Conservation (phyloP, 2,888 invertebrate species). For the Polyploca ridens region DNA sequence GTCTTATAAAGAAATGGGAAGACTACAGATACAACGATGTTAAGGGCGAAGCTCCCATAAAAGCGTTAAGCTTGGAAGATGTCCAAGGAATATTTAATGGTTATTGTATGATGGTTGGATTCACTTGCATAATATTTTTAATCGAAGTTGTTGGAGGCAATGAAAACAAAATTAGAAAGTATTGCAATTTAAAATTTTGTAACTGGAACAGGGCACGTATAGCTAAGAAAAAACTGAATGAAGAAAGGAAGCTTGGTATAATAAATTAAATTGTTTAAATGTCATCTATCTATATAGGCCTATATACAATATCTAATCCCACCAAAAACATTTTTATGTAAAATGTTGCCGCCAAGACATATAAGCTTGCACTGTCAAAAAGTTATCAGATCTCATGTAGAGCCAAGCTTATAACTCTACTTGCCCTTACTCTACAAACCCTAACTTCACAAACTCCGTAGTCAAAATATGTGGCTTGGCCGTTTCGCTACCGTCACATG, state of each 20-base stretch:
- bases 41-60: slow-evolving; percentile 63
- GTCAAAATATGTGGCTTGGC: too few relatives aligned
- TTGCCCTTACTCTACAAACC: too few relatives aligned
- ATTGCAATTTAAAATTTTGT: neutral
- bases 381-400: too few relatives aligned
- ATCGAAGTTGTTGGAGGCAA: slow-evolving; percentile 51
- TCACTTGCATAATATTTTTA: slow-evolving; percentile 53
- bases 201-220: slow-evolving; percentile 2
- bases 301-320: too few relatives aligned
- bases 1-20: slow-evolving; percentile 76
- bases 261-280: slow-evolving; percentile 37
- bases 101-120: slow-evolving; percentile 43
- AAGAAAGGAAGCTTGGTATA: neutral
- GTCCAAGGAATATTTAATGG: slow-evolving; percentile 62
- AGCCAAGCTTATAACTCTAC: too few relatives aligned
- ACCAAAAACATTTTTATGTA: too few relatives aligned
- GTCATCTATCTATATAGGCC: too few relatives aligned
- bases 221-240: neutral
- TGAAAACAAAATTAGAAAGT: slow-evolving; percentile 13
- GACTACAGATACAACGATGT: slow-evolving; percentile 64
- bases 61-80: slow-evolving; percentile 60
- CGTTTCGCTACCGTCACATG: too few relatives aligned
- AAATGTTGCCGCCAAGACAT: too few relatives aligned
- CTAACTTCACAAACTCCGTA: too few relatives aligned
- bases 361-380: too few relatives aligned